Evolutionary conservation across 2,888 invertebrate genomes (phyloP).

Genomic region (Cacoxenus indagator): DNA sequence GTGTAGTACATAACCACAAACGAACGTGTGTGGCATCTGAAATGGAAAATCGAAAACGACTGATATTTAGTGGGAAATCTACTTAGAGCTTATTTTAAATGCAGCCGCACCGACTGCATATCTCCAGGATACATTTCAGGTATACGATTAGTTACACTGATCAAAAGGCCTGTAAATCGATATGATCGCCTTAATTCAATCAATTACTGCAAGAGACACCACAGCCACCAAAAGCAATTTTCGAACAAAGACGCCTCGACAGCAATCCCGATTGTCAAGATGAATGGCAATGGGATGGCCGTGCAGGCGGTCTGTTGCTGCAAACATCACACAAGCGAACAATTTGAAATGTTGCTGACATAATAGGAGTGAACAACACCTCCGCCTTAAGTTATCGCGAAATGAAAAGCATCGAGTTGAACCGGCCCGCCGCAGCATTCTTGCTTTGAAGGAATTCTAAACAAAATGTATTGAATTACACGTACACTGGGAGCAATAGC

Average conservation of each 20-base stretch:
- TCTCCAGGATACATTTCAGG: too few species aligned
- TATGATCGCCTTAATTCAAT: conserved; percentile 35
- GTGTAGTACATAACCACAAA: background rate
- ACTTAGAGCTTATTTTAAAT: too few species aligned
- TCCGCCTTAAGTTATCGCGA: conserved; percentile 58
- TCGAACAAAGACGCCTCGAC: background rate
- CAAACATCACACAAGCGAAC: conserved; percentile 38
- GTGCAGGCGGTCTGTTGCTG: conserved; percentile 65
- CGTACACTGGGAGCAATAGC: conserved; percentile 5
- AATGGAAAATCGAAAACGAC: too few species aligned
- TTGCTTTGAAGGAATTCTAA: background rate
- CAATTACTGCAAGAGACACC: conserved; percentile 18
- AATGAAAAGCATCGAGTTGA: conserved; percentile 38
- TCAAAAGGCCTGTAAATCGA: conserved; percentile 50
- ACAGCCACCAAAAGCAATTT: background rate
- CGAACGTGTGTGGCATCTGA: too few species aligned
- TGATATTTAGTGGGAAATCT: too few species aligned
- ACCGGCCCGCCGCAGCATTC: background rate
- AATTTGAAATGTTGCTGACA: conserved; percentile 68
- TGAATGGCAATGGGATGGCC: background rate
- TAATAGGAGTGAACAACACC: conserved; percentile 39
- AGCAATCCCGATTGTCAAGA: background rate
- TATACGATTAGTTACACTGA: background rate
- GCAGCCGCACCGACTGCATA: too few species aligned
- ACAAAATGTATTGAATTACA: conserved; percentile 13